These are phyloP conservation scores for Steatocranus sp. DNA, from an alignment of 2,797 vertebrate species.

Conservation along the genomic window DNA sequence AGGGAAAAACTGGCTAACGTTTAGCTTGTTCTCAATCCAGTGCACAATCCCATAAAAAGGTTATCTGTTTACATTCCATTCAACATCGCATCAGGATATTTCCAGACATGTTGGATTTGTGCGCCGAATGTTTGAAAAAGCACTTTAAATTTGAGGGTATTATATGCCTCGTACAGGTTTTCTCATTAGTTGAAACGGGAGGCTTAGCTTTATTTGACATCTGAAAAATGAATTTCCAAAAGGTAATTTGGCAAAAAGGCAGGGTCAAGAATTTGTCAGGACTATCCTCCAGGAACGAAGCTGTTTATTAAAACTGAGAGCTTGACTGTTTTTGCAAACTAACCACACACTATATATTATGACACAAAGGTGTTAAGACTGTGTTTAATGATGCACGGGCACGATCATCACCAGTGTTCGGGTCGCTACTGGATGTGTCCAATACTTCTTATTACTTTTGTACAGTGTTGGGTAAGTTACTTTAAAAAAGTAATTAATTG, in stretches of 20 bases:
- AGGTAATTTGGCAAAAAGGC: background rate
- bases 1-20: constrained; percentile 52
- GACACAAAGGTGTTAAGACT: constrained; percentile 34
- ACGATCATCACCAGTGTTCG: background rate
- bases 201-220: background rate
- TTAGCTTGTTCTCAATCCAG: constrained; percentile 50
- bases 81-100: constrained; percentile 39
- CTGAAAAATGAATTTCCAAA: background rate
- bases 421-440: background rate
- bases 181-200: background rate
- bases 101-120: constrained; percentile 26
- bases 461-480: too few relatives aligned
- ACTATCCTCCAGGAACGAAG: constrained; percentile 36
- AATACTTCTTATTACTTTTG: background rate
- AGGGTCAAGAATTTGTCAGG: background rate
- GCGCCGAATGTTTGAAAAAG: constrained; percentile 13
- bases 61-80: constrained; percentile 58
- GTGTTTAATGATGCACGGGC: constrained; percentile 52
- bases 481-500: too few relatives aligned
- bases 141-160: background rate
- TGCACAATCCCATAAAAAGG: constrained; percentile 54
- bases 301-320: constrained; percentile 61
- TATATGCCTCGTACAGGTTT: background rate
- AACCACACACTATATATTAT: constrained; percentile 61
- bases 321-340: constrained; percentile 52